These are phyloP conservation scores for Coendou prehensilis DNA, from an alignment of 2,797 vertebrate species.

Conservation along the genomic window DNA sequence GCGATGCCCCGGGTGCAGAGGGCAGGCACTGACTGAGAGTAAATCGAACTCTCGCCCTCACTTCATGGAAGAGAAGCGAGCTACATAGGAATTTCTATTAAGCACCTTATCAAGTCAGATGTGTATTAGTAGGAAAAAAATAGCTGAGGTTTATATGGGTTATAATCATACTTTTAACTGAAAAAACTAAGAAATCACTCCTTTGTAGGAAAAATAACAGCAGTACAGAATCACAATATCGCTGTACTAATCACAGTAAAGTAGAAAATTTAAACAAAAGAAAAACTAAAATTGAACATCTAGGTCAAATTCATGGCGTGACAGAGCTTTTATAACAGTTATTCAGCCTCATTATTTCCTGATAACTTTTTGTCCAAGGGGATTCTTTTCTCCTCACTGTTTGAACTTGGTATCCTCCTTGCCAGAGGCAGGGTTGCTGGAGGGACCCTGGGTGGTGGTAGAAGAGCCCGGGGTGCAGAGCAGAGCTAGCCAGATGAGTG, in stretches of 20 bases:
- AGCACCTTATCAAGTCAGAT: constrained; percentile 37
- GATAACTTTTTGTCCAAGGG: neutral
- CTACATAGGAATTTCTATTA: neutral
- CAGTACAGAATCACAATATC: constrained; percentile 17
- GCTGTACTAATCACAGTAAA: neutral
- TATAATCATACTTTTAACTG: constrained; percentile 44
- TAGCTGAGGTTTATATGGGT: constrained; percentile 32
- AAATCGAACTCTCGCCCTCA: neutral
- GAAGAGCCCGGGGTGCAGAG: fast-evolving
- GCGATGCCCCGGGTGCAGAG: neutral
- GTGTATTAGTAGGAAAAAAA: neutral
- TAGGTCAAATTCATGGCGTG: constrained; percentile 1
- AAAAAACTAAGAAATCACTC: constrained; percentile 55
- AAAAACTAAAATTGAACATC: neutral
- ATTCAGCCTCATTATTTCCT: neutral
- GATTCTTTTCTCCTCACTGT: neutral
- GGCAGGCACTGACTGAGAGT: neutral
- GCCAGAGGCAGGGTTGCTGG: neutral
- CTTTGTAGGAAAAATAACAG: constrained; percentile 40
- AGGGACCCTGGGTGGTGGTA: neutral
- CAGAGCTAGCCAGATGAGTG: fast-evolving
- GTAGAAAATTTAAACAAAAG: constrained; percentile 5
- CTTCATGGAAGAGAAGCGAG: neutral
- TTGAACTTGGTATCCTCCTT: neutral
- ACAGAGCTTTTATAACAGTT: neutral